phyloP scores from a whole-genome alignment of 2,797 vertebrate genomes.

The Xyrichtys novacula region DNA sequence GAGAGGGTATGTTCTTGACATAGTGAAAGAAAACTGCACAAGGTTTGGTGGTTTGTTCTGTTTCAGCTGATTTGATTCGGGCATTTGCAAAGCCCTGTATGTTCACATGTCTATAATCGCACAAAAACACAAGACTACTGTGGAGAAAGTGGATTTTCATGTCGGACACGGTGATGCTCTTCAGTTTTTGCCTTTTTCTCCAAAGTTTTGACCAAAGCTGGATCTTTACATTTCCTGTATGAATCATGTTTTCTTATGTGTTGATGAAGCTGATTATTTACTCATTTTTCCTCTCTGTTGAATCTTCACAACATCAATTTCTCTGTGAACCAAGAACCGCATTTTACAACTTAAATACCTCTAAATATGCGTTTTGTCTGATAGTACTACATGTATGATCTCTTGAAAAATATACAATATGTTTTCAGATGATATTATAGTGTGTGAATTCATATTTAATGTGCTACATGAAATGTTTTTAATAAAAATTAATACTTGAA shows the following conservation, averaged over 20 bases:
- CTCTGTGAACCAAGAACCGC: neutral
- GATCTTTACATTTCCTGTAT: neutral
- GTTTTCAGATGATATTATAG: neutral
- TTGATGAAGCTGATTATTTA: neutral
- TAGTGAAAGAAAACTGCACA: neutral
- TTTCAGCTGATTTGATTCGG: neutral
- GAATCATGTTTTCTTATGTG: neutral
- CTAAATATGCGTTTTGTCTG: neutral
- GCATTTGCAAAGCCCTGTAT: neutral
- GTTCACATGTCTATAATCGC: neutral
- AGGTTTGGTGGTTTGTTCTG: neutral
- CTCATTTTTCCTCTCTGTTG: neutral
- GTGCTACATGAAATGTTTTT: neutral
- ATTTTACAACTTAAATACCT: conserved; percentile 15
- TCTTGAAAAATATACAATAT: neutral
- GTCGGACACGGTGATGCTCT: neutral
- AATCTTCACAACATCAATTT: neutral
- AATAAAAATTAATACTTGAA: conserved; percentile 19
- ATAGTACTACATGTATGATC: neutral
- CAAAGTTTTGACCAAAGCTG: conserved; percentile 17
- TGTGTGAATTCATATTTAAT: conserved; percentile 2
- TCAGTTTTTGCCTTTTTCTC: neutral
- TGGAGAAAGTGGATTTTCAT: neutral
- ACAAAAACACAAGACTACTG: neutral
- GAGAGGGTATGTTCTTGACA: too few species aligned